phyloP scores from a whole-genome alignment of 2,888 invertebrate genomes.

The Erynnis tages region DNA sequence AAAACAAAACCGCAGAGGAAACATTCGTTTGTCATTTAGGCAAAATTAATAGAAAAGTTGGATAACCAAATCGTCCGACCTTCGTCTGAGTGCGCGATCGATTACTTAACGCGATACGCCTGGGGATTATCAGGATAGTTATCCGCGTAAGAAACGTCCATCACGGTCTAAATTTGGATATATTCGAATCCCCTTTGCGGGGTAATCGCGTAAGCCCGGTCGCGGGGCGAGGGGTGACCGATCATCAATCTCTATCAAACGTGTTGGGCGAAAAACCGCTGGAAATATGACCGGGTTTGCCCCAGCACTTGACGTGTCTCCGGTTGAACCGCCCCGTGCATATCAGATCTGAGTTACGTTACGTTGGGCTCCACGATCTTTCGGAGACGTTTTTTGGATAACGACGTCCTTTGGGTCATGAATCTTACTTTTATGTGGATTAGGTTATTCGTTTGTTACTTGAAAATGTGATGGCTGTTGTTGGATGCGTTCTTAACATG shows the following conservation, averaged over 20 bases:
- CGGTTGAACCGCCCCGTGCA: slow-evolving; percentile 16
- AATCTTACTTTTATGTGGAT: slow-evolving; percentile 5
- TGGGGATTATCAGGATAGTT: slow-evolving; percentile 32
- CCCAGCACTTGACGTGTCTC: slow-evolving; percentile 21
- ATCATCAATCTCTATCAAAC: slow-evolving; percentile 79
- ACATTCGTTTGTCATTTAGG: too few relatives aligned
- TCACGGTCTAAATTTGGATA: slow-evolving; percentile 77
- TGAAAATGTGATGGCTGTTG: too few relatives aligned
- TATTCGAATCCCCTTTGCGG: slow-evolving; percentile 72
- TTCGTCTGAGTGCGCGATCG: slow-evolving; percentile 4
- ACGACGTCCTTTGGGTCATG: slow-evolving; percentile 5
- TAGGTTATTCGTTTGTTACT: neutral
- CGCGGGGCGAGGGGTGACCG: slow-evolving; percentile 45
- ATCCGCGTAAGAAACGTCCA: slow-evolving; percentile 69
- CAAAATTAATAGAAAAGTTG: too few relatives aligned
- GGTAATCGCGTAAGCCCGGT: slow-evolving; percentile 66
- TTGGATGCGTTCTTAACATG: too few relatives aligned
- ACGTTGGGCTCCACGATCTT: slow-evolving; percentile 9
- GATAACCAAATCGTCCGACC: neutral
- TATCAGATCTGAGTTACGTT: slow-evolving; percentile 12
- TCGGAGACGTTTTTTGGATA: neutral
- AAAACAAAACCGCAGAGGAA: too few relatives aligned
- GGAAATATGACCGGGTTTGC: slow-evolving; percentile 61
- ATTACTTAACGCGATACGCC: slow-evolving; percentile 26
- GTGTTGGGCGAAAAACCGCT: slow-evolving; percentile 60